phyloP scores from a whole-genome alignment of 2,888 invertebrate genomes.

The Epinotia demarniana region DNA sequence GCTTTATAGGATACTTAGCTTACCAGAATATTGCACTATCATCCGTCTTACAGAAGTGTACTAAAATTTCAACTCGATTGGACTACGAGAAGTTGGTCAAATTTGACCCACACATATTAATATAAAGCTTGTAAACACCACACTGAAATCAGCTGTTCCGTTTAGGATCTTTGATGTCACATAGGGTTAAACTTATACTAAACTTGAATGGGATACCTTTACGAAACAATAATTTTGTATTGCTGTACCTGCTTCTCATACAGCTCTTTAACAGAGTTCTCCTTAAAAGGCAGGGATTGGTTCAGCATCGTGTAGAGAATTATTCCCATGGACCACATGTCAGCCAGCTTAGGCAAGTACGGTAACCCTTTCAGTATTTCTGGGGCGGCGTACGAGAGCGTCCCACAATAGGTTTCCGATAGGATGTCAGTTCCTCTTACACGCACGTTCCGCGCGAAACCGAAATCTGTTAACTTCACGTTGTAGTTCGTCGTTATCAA shows the following conservation, averaged over 20 bases:
- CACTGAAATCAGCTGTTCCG: too few relatives aligned
- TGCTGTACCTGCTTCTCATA: constrained; percentile 83
- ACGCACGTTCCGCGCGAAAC: constrained; percentile 87
- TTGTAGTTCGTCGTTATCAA: constrained; percentile 89
- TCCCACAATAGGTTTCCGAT: constrained; percentile 94
- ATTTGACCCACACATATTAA: too few relatives aligned
- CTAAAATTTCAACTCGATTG: too few relatives aligned
- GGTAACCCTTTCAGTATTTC: constrained; percentile 88
- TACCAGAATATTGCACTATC: too few relatives aligned
- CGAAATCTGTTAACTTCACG: constrained; percentile 93
- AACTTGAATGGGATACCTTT: background rate
- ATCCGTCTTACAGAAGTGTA: too few relatives aligned
- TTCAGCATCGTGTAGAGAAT: constrained; percentile 93
- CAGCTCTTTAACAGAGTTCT: constrained; percentile 88
- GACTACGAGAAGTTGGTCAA: too few relatives aligned
- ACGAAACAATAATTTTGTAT: background rate
- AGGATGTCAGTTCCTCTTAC: constrained; percentile 76
- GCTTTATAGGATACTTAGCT: too few relatives aligned
- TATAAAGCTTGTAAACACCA: too few relatives aligned
- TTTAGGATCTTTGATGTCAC: too few relatives aligned
- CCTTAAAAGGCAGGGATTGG: constrained; percentile 93
- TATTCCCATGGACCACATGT: constrained; percentile 92
- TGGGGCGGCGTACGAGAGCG: constrained; percentile 94
- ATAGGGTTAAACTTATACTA: too few relatives aligned
- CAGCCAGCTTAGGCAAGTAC: constrained; percentile 88